Percentiles rank a stretch among this genome's conserved stretches.
Conservation (phyloP, 2,888 invertebrate species). For the Spisula subtruncata region DNA sequence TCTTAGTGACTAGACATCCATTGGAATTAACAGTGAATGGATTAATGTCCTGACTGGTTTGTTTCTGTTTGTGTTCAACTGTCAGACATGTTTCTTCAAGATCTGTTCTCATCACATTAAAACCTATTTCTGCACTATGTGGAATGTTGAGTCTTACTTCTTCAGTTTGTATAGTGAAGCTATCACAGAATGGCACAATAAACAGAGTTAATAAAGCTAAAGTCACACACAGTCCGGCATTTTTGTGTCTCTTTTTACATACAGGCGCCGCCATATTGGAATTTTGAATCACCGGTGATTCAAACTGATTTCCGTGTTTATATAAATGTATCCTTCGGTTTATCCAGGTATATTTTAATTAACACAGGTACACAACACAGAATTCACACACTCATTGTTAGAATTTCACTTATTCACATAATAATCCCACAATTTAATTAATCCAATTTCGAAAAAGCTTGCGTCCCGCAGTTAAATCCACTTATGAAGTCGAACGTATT, state of each 20-base stretch:
- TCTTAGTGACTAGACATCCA: slow-evolving; percentile 57
- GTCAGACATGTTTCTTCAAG: slow-evolving; percentile 29
- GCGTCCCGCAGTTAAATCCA: slow-evolving; percentile 43
- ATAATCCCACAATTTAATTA: slow-evolving; percentile 4
- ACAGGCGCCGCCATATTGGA: slow-evolving; percentile 71
- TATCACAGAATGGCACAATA: slow-evolving; percentile 29
- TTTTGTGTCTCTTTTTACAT: slow-evolving; percentile 47
- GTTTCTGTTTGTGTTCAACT: slow-evolving; percentile 31
- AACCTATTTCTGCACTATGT: slow-evolving; percentile 48
- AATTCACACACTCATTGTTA: neutral
- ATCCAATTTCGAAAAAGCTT: slow-evolving; percentile 36
- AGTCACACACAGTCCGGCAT: slow-evolving; percentile 6
- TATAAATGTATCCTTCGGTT: slow-evolving; percentile 1
- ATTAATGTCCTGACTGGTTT: slow-evolving; percentile 25
- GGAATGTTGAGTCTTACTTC: slow-evolving; percentile 49
- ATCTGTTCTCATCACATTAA: slow-evolving; percentile 48
- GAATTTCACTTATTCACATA: slow-evolving; percentile 32
- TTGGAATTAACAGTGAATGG: slow-evolving; percentile 50
- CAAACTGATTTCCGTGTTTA: slow-evolving; percentile 40
- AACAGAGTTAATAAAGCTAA: slow-evolving; percentile 30
- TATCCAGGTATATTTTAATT: slow-evolving; percentile 11
- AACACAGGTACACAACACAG: neutral
- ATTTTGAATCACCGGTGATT: slow-evolving; percentile 66
- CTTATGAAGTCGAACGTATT: slow-evolving; percentile 43
- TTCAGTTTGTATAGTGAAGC: slow-evolving; percentile 29